Evolutionary conservation across 2,797 vertebrate genomes (phyloP).

Genomic region (Sebastes cheni): DNA sequence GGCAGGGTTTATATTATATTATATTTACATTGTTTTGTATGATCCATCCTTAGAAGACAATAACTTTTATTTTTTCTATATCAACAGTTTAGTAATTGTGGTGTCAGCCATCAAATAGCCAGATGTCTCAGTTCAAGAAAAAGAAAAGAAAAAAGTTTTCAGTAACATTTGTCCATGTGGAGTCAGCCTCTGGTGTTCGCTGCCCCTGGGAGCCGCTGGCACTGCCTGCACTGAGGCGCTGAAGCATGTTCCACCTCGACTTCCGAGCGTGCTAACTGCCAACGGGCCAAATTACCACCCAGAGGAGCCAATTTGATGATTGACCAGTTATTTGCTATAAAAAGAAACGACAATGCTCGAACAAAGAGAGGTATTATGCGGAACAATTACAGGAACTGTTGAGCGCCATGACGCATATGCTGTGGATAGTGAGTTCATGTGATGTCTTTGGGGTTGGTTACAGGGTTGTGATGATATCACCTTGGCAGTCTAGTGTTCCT

Average conservation of each 20-base stretch:
- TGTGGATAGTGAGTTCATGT: neutral
- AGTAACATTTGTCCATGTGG: neutral
- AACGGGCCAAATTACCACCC: constrained; percentile 53
- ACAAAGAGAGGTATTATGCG: constrained; percentile 22
- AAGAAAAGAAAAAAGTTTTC: neutral
- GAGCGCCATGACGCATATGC: neutral
- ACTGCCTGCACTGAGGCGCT: constrained; percentile 2
- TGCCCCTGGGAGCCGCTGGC: constrained; percentile 18
- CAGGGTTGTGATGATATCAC: no score
- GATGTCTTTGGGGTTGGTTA: neutral
- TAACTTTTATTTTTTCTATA: neutral
- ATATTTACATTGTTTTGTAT: no score
- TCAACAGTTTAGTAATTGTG: neutral
- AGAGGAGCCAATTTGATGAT: constrained; percentile 49
- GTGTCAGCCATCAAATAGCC: neutral
- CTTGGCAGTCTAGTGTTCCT: no score
- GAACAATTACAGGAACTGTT: constrained; percentile 21
- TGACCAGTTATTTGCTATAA: constrained; percentile 30
- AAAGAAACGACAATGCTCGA: neutral
- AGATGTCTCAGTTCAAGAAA: constrained; percentile 1
- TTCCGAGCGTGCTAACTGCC: constrained; percentile 45
- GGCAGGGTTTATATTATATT: no score
- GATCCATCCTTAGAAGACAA: neutral
- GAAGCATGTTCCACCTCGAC: neutral
- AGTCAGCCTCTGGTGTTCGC: neutral